phyloP scores from a whole-genome alignment of 2,113 vertebrate species.

The Zapus hudsonius region DNA sequence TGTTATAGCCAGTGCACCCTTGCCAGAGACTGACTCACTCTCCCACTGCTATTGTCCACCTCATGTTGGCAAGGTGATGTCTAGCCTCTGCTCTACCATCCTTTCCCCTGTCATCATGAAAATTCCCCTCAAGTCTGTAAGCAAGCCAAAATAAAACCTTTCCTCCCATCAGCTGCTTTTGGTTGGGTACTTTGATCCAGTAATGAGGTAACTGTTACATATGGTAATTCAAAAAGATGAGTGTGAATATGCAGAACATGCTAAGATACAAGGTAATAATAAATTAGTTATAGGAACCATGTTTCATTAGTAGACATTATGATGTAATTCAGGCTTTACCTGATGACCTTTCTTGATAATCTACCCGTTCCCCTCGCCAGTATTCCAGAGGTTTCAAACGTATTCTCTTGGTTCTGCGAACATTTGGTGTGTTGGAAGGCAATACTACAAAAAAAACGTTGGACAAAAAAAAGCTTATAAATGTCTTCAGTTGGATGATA shows the following conservation, averaged over 20 bases:
- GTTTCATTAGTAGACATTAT: not conserved
- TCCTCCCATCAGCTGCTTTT: no score
- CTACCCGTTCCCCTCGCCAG: slow-evolving; percentile 85
- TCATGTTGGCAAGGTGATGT: no score
- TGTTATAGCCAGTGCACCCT: no score
- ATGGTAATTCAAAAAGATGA: not conserved
- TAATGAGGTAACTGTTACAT: no score
- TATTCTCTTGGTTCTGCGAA: slow-evolving; percentile 85
- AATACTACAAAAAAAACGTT: slow-evolving; percentile 78
- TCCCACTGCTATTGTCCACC: no score
- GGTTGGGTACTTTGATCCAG: no score
- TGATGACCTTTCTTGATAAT: slow-evolving; percentile 77
- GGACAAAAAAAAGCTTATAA: slow-evolving; percentile 27
- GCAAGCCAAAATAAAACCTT: no score
- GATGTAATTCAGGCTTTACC: slow-evolving; percentile 71
- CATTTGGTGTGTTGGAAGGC: slow-evolving; percentile 83
- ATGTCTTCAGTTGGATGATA: not conserved
- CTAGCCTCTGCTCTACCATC: no score
- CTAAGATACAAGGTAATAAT: not conserved
- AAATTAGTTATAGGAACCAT: not conserved
- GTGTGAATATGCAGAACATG: not conserved
- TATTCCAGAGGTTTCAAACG: slow-evolving; percentile 86
- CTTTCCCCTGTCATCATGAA: no score
- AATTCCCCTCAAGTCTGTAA: no score
- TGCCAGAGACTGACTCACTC: no score